Evolutionary conservation across 92 coral and sea anemone genomes (phyloP).

Genomic region (Parazoanthus darwini): DNA sequence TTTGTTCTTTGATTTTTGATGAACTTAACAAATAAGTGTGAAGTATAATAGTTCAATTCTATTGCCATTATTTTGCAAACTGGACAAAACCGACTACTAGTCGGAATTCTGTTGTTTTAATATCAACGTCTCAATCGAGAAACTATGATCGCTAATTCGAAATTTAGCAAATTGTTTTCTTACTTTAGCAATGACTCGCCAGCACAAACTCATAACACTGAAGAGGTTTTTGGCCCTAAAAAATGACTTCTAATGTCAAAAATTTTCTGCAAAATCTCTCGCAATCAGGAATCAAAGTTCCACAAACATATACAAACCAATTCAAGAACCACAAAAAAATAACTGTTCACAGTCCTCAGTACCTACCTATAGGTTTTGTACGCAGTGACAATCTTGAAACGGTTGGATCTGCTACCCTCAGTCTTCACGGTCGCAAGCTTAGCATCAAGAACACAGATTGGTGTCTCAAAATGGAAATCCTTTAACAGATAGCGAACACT

Average conservation of each 20-base stretch:
- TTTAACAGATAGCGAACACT: constrained; percentile 11
- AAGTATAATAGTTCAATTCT: too few relatives aligned
- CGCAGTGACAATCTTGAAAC: constrained; percentile 79
- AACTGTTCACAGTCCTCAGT: neutral
- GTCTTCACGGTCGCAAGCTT: constrained; percentile 78
- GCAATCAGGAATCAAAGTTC: neutral
- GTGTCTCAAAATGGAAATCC: constrained; percentile 85
- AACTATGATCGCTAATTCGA: too few relatives aligned
- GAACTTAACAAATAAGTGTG: too few relatives aligned
- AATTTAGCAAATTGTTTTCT: too few relatives aligned
- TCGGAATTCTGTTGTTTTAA: too few relatives aligned
- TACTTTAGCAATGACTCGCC: neutral
- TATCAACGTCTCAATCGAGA: too few relatives aligned
- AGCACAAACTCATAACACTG: neutral
- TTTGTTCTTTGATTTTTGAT: too few relatives aligned
- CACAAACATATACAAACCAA: neutral
- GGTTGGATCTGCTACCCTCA: constrained; percentile 68
- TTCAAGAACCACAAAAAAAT: neutral
- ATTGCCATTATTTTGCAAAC: too few relatives aligned
- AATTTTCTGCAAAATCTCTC: too few relatives aligned
- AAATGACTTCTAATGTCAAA: neutral
- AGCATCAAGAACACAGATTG: constrained; percentile 83
- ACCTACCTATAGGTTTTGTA: constrained; percentile 79
- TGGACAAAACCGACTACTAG: too few relatives aligned
- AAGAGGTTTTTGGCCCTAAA: neutral